phyloP scores from a whole-genome alignment of 92 coral and sea anemone species.

The Zoanthus gigantus region DNA sequence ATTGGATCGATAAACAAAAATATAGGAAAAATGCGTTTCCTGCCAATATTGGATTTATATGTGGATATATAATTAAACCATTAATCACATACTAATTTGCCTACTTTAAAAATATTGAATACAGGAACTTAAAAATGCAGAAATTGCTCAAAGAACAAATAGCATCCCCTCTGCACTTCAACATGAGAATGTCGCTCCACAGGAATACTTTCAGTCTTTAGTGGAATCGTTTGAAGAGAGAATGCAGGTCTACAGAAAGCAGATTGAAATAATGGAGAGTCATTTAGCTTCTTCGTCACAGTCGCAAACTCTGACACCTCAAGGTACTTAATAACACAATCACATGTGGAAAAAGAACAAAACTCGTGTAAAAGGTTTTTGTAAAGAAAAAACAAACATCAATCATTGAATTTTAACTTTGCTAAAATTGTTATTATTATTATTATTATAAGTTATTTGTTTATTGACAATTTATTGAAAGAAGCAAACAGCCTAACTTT shows the following conservation, averaged over 20 bases:
- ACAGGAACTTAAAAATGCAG: slow-evolving; percentile 98
- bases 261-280: slow-evolving; percentile 95
- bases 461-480: too few species aligned
- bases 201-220: slow-evolving; percentile 91
- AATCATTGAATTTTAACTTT: too few species aligned
- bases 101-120: background rate
- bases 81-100: background rate
- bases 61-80: background rate
- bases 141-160: slow-evolving; percentile 95
- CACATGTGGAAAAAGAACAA: background rate
- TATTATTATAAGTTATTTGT: too few species aligned
- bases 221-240: slow-evolving; percentile 97
- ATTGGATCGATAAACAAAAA: too few species aligned
- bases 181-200: slow-evolving; percentile 94
- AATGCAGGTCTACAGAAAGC: slow-evolving; percentile 92
- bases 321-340: slow-evolving; percentile 61
- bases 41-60: too few species aligned
- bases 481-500: too few species aligned
- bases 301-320: slow-evolving; percentile 95
- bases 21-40: too few species aligned
- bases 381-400: too few species aligned
- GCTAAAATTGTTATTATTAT: too few species aligned
- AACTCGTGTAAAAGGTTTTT: too few species aligned
- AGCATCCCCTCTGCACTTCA: slow-evolving; percentile 94
- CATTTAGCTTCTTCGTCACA: slow-evolving; percentile 92